Conservation (phyloP, 2,113 vertebrate genomes). For the Sitta europaea region DNA sequence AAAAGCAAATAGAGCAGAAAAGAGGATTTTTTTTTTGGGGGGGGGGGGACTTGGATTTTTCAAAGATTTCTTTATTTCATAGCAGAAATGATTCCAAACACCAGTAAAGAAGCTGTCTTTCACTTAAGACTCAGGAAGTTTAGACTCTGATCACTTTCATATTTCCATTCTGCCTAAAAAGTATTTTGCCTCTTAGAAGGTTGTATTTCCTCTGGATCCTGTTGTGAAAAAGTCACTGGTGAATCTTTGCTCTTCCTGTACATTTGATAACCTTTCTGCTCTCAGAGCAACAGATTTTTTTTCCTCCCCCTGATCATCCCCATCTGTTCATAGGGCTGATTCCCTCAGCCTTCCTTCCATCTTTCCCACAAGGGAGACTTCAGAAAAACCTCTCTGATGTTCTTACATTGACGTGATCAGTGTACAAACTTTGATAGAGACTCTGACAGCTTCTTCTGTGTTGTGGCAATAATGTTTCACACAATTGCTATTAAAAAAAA, state of each 20-base stretch:
- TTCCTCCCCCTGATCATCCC: not conserved
- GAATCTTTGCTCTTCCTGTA: not conserved
- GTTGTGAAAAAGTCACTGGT: not conserved
- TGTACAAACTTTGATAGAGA: constrained; percentile 40
- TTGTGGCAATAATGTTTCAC: not conserved
- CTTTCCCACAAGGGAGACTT: not conserved
- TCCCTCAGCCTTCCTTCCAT: not conserved
- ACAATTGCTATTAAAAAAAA: constrained; percentile 53
- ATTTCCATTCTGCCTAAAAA: constrained; percentile 19
- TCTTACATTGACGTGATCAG: constrained; percentile 47
- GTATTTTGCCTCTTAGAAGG: not conserved
- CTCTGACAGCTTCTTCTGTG: constrained; percentile 26
- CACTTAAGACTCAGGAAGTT: constrained; percentile 40
- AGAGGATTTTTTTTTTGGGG: constrained; percentile 47
- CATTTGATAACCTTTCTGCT: not conserved
- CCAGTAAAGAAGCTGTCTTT: constrained; percentile 47
- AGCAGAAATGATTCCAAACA: constrained; percentile 21
- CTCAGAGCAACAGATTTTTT: not conserved
- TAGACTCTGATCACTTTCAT: constrained; percentile 60
- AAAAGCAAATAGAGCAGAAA: constrained; percentile 69
- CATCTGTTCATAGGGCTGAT: not conserved
- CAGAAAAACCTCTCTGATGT: not conserved
- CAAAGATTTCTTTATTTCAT: constrained; percentile 66
- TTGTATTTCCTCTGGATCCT: not conserved
- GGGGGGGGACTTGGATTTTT: constrained; percentile 28